Percentiles rank a stretch among this genome's conserved stretches.
Conservation (phyloP, 2,113 vertebrate species). For the Ardeotis arabs region DNA sequence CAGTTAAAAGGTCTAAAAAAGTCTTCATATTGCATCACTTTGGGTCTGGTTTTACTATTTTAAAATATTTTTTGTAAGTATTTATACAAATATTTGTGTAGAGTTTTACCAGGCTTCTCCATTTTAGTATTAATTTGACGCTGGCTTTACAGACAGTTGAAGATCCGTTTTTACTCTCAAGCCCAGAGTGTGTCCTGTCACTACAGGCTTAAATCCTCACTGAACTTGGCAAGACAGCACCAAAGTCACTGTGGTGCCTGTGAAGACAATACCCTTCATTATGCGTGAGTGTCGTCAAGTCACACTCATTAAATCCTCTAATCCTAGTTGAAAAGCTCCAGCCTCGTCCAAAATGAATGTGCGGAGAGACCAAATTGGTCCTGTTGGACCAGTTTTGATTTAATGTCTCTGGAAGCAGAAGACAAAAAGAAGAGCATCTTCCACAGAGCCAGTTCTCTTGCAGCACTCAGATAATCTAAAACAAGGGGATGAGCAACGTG, state of each 20-base stretch:
- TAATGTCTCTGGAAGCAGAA: neutral
- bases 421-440: neutral
- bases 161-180: slow-evolving; percentile 26
- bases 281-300: slow-evolving; percentile 16
- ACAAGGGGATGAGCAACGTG: neutral
- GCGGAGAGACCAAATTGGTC: slow-evolving; percentile 42
- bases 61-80: neutral
- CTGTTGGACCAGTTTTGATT: slow-evolving; percentile 19
- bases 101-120: neutral
- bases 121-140: neutral
- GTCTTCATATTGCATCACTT: neutral
- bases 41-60: neutral
- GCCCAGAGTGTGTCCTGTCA: slow-evolving; percentile 32
- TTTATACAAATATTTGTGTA: neutral
- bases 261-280: slow-evolving; percentile 48
- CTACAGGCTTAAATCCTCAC: slow-evolving; percentile 33
- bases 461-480: neutral
- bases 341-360: neutral
- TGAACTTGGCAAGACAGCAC: slow-evolving; percentile 24
- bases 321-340: slow-evolving; percentile 18
- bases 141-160: neutral
- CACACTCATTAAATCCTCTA: neutral
- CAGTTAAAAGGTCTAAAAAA: neutral
- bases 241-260: slow-evolving; percentile 46
- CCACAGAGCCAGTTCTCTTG: neutral